Base-by-base conservation (phyloP, 2,113 vertebrate species). In the Catharus bicknelli region DNA sequence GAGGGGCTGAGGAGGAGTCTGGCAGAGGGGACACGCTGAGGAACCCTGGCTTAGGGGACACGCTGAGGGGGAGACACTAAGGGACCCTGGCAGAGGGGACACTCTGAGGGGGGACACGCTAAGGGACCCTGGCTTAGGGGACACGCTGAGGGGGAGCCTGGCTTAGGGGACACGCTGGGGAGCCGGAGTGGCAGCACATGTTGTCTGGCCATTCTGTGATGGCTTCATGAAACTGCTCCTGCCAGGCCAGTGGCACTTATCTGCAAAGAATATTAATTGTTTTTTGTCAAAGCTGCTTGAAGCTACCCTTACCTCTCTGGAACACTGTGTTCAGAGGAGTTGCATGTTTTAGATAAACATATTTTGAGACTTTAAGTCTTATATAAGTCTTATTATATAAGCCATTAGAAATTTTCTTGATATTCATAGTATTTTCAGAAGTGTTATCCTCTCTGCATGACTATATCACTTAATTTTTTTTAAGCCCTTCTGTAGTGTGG, bases 161-260 rank as follows among this genome's bases (percentile, higher is more conserved):
- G 9, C 48, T 16, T 36, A 48, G 47, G 22, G 23, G 48, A 16
- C 48, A 25, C 2, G 13, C 27, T 9, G 11, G 18, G 63, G 17
- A 20, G 15, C 0, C 8, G 3, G 8, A 2, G 51, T 2, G 32
- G 42, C 36, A 63, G 51, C 51, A 12, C 1, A 3, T 14, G 13
- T 4, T 34, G 3, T 25, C 3, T 20, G 34, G 7, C 54, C 63
- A 0, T 15, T 0, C 0, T 38, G 21, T 32, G 43, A 6, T 45
- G 5, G 29, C 20, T 20, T 74, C 26, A 0, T 13, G 67, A 30
- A 76, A 58, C 62, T 83, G 55, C 42, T 84, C 23, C 45, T 12
- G 12, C 58, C 11, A 48, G 29, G 38, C 55, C 29, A 40, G n/a
- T 54, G 30, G 6, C 42, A 5, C 2, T 4, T 26, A 11, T 36